Evolutionary conservation across 2,113 vertebrate species (phyloP), one percentile per base, ranked within the genome.

Genomic region (Oncorhynchus gorbuscha): DNA sequence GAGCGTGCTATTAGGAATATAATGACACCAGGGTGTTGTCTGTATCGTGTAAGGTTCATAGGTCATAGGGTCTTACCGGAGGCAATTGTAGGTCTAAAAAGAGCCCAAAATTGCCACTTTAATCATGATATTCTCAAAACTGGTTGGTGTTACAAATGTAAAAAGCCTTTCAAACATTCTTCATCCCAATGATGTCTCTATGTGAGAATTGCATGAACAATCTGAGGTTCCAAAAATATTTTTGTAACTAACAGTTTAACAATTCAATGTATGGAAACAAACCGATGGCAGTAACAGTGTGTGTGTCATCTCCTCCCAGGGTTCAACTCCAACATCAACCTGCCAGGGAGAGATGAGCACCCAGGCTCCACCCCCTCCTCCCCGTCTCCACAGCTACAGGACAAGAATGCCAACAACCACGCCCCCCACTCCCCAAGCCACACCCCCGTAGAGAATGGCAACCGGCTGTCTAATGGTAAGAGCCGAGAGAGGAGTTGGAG

Each of bases 321-420:
- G 90, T 94, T 94, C 90, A 97, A 97, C 90, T 96, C 92, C 45
- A 98, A 97, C 89, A 95, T 97, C 89, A 98, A 97, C 84, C 86
- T 96, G 62, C 94, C 93, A 49, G 94, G 93, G 75, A 92, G 87
- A 73, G 95, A 98, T 69, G 96, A 96, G 51, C 51, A 5, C 51
- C 88, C 92, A 80, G 89, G 89, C 76, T 83, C 90, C 35, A 91
- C 94, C 78, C 80, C 90, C 68, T 92, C 93, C 74, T 95, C 93
- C 48, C 87, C 86, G 24, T 90, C 90, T 67, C 87, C 95, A 13
- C 96, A 96, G 84, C 90, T 94, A 0, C 96, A 96, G 88, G 97
- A 99, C 86, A 96, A 93, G 91, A 99, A 99, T 55, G 97, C 97
- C 85, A 99, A 99, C 89, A 96, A 94, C 87, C 96, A 93, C 81